Evolutionary conservation across 2,113 vertebrate species (phyloP), one percentile per base, ranked within the genome.

Genomic region (Embiotoca jacksoni): DNA sequence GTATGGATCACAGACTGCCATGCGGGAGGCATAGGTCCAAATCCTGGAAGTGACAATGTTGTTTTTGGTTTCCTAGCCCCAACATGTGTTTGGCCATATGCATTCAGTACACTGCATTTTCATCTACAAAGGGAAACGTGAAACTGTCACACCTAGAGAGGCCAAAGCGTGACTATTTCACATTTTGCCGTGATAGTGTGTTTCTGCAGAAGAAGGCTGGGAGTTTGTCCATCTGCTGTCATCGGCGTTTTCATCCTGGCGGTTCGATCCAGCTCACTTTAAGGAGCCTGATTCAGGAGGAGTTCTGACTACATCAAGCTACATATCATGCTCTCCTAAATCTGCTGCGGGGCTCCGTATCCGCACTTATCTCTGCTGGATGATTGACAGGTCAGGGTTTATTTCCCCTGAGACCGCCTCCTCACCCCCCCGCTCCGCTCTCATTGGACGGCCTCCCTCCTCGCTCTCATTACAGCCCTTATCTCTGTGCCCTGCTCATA

Each of bases 321-420:
- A 62, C 85, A 72, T 74, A 84, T 80, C 83, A 81, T 63, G 80
- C 53, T 77, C 70, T 50, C 59, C 52, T 46, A 72, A 62, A 81
- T 84, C 72, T 77, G 79, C 76, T 88, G 67, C 55, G 3, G 88
- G 84, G 82, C 86, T 88, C 68, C 78, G 68, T 76, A 80, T 84
- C 81, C 39, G 0, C 76, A 79, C 73, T 72, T 88, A 89, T 88
- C 86, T 88, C 71, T 58, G 67, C 13, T 35, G 52, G 57, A 88
- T 90, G 89, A 92, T 89, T 92, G 91, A 91, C 89, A 88, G 85
- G 81, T 89, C n/a, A 59, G 72, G 80, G 73, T 84, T 89, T 90
- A 91, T 92, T 92, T 92, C 89, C 91, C 89, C 47, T 49, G 88
- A 52, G 88, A 81, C 86, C 78, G 32, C 83, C 91, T 30, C 15